phyloP scores from a whole-genome alignment of 2,888 invertebrate species.

The Drepanosiphum platanoidis region DNA sequence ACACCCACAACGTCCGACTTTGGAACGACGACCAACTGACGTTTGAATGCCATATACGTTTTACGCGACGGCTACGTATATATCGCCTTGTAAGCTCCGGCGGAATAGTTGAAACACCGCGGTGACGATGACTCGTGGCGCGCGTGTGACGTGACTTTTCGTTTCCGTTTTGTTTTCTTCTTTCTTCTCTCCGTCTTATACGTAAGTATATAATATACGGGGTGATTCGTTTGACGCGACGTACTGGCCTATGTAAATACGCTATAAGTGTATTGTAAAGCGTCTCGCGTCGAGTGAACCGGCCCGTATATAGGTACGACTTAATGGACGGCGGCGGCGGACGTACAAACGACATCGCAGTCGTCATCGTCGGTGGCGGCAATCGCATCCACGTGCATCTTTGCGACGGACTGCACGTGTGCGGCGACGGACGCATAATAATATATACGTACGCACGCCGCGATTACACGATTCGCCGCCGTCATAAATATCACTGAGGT shows the following conservation, averaged over 20 bases:
- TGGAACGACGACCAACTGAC: no score
- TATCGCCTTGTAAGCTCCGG: no score
- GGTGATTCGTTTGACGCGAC: no score
- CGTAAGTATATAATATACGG: no score
- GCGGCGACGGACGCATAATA: background rate
- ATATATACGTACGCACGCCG: no score
- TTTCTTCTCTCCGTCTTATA: background rate
- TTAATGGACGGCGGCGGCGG: constrained; percentile 3
- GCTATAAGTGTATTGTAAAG: no score
- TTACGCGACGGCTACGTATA: no score
- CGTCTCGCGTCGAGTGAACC: no score
- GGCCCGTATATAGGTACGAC: background rate
- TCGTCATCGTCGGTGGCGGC: background rate
- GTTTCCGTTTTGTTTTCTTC: constrained; percentile 12
- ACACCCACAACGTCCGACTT: no score
- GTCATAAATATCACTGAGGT: background rate
- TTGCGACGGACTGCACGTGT: background rate
- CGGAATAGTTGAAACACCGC: no score
- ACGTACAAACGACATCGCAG: background rate
- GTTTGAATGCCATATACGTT: no score
- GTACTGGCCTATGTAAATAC: no score
- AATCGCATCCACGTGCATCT: constrained; percentile 20
- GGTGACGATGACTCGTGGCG: background rate
- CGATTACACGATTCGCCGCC: background rate
- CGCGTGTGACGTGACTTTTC: constrained; percentile 24